phyloP scores from a whole-genome alignment of 2,888 invertebrate species.

The Acanthosepion pharaonis region DNA sequence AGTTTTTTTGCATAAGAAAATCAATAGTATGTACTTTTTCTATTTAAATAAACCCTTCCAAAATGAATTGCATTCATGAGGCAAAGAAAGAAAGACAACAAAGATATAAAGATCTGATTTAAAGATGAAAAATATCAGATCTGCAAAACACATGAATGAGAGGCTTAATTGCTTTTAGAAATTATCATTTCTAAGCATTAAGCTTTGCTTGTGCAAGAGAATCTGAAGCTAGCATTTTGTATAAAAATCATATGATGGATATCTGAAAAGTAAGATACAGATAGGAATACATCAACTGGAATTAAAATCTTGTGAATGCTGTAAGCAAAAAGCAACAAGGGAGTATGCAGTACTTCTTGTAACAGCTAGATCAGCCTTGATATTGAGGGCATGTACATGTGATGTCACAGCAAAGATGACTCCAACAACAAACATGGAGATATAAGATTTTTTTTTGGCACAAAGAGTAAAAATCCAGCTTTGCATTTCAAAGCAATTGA shows the following conservation, averaged over 20 bases:
- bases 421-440: too few species aligned
- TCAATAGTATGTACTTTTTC: neutral
- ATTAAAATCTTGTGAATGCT: too few species aligned
- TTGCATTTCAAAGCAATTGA: too few species aligned
- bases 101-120: neutral
- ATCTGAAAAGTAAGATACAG: too few species aligned
- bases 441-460: too few species aligned
- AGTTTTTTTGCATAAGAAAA: neutral
- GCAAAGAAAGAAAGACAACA: neutral
- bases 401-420: too few species aligned
- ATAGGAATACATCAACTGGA: too few species aligned
- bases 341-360: too few species aligned
- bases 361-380: too few species aligned
- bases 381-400: too few species aligned
- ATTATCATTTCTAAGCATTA: neutral
- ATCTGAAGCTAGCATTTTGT: neutral
- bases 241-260: neutral
- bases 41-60: neutral
- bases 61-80: neutral
- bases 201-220: neutral
- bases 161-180: neutral
- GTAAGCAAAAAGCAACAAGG: too few species aligned
- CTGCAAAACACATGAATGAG: neutral
- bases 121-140: neutral
- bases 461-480: too few species aligned